Conservation (phyloP, 2,888 invertebrate species). For the Choristoneura rosaceana region DNA sequence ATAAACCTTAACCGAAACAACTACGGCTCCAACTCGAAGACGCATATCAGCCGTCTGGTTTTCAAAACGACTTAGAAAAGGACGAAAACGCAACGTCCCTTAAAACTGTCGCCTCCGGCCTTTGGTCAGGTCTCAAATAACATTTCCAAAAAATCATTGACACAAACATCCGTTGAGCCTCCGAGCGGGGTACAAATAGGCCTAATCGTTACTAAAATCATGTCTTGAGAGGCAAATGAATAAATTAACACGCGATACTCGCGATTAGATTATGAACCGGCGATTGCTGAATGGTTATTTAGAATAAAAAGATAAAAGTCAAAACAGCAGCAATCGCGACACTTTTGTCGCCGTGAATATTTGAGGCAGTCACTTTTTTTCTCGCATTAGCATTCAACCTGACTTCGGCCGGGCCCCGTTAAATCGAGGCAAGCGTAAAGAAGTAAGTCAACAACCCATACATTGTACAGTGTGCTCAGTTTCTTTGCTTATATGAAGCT, state of each 20-base stretch:
- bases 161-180: constrained; percentile 58
- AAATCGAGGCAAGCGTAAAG: constrained; percentile 52
- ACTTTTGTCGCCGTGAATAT: constrained; percentile 6
- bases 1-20: constrained; percentile 29
- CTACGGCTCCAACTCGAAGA: constrained; percentile 1
- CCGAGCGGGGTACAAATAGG: constrained; percentile 55
- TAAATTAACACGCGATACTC: constrained; percentile 60
- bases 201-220: constrained; percentile 52
- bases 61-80: constrained; percentile 45
- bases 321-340: background rate
- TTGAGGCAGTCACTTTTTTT: background rate
- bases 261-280: constrained; percentile 35
- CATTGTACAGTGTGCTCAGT: constrained; percentile 58
- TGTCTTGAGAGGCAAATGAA: constrained; percentile 52
- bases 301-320: background rate
- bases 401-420: constrained; percentile 45
- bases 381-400: constrained; percentile 42
- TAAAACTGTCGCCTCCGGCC: constrained; percentile 59
- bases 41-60: constrained; percentile 18
- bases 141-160: constrained; percentile 57
- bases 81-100: constrained; percentile 47
- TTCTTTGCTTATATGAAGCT: constrained; percentile 54
- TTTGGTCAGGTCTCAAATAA: constrained; percentile 55
- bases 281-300: background rate
- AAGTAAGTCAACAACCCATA: constrained; percentile 75